A percentile compares a stretch with the other conserved stretches of the same genome.
These are phyloP conservation scores for Actinemys pallida DNA, from an alignment of 2,113 vertebrate genomes.

Conservation along the genomic window DNA sequence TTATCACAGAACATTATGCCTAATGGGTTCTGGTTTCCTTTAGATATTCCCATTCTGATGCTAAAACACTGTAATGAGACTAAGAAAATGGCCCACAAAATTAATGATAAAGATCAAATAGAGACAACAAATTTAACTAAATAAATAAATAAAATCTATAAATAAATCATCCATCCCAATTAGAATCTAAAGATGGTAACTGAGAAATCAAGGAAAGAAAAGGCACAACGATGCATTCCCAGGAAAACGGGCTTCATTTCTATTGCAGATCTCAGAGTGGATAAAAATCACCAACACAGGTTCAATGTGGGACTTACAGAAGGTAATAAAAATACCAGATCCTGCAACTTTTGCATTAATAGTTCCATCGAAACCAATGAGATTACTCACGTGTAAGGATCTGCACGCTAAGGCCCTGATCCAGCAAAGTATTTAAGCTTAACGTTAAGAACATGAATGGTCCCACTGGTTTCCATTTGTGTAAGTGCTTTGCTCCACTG, in stretches of 20 bases:
- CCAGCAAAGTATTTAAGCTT: background rate
- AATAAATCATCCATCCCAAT: constrained; percentile 41
- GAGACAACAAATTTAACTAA: background rate
- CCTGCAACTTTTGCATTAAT: background rate
- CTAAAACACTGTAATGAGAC: constrained; percentile 35
- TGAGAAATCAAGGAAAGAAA: background rate
- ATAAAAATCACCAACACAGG: background rate
- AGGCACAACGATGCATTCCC: background rate
- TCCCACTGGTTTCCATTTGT: background rate
- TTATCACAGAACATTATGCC: background rate
- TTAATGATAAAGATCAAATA: constrained; percentile 33
- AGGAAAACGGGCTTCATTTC: background rate
- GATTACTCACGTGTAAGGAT: background rate
- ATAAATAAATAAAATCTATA: constrained; percentile 12
- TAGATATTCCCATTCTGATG: background rate
- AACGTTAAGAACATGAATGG: background rate
- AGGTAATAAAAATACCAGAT: background rate
- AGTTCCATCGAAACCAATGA: background rate
- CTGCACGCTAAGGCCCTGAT: background rate
- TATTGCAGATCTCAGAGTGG: background rate
- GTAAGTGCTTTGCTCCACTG: background rate
- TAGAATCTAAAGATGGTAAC: constrained; percentile 1
- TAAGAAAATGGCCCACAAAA: background rate
- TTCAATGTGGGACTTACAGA: background rate
- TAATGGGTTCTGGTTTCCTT: background rate